Evolutionary conservation across 2,113 vertebrate genomes (phyloP).

Genomic region (Cyphomyrus discorhynchus): DNA sequence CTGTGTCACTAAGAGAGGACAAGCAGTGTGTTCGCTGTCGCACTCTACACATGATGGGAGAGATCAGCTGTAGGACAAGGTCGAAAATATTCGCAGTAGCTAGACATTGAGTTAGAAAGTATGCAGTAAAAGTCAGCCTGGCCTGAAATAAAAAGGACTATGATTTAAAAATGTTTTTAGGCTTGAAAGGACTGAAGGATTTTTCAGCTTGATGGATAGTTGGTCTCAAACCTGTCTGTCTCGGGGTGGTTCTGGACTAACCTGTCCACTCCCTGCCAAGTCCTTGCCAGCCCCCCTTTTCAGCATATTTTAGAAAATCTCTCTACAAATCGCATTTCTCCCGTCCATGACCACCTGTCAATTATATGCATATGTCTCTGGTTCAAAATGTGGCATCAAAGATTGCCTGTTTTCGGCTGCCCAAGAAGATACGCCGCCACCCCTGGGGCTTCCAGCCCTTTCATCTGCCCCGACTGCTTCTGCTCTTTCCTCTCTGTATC

Average conservation of each 20-base stretch:
- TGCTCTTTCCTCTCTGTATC: background rate
- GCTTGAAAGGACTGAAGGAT: background rate
- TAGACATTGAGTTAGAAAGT: background rate
- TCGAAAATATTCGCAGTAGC: background rate
- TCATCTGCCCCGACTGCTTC: background rate
- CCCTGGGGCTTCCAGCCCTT: background rate
- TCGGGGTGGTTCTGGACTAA: background rate
- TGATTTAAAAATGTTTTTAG: background rate
- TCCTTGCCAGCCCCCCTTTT: background rate
- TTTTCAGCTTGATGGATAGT: background rate
- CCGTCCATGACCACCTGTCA: background rate
- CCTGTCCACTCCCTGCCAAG: background rate
- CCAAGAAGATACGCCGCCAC: background rate
- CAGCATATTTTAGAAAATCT: background rate
- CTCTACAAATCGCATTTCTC: background rate
- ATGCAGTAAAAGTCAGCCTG: background rate
- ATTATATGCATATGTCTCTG: background rate
- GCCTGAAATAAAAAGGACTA: background rate
- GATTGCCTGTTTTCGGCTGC: background rate
- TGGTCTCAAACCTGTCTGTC: background rate
- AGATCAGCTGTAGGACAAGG: background rate
- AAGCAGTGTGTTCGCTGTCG: background rate
- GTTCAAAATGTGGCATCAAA: background rate
- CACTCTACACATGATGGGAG: background rate
- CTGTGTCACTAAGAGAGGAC: background rate